Percentiles rank a stretch among this genome's conserved stretches.
Evolutionary conservation across 1,140 invertebrate genomes (phyloP).

Genomic region (Pseudomyrmex sp.): DNA sequence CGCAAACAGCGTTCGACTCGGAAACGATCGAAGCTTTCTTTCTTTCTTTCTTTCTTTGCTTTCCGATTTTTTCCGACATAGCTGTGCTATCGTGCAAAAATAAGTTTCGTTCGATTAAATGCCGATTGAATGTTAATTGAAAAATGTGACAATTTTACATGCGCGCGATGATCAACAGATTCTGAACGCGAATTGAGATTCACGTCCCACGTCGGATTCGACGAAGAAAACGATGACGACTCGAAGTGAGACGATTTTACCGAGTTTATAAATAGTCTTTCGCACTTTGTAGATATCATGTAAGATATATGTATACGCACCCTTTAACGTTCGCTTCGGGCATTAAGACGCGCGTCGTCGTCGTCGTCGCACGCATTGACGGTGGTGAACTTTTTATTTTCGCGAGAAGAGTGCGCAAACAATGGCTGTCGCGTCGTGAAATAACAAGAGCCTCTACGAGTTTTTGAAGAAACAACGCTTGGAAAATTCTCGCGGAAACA

Average conservation of each 20-base stretch:
- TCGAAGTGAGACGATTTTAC: slow-evolving; percentile 42
- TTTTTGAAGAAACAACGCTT: background rate
- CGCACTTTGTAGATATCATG: slow-evolving; percentile 49
- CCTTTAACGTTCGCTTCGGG: background rate
- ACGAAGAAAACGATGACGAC: slow-evolving; percentile 6
- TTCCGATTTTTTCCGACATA: too few species aligned
- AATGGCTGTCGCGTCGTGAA: slow-evolving; percentile 21
- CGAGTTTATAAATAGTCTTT: slow-evolving; percentile 55
- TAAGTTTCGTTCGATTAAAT: too few species aligned
- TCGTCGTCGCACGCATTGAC: slow-evolving; percentile 7
- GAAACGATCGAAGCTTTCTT: background rate
- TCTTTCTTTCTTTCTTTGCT: too few species aligned
- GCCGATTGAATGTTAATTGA: background rate
- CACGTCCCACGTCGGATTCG: background rate
- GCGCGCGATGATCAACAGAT: background rate
- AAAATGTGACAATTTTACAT: background rate
- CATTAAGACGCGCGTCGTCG: background rate
- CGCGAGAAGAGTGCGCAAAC: slow-evolving; percentile 15
- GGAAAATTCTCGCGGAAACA: background rate
- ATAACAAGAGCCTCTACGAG: slow-evolving; percentile 6
- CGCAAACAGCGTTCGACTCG: slow-evolving; percentile 36
- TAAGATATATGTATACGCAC: slow-evolving; percentile 48
- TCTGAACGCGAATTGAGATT: slow-evolving; percentile 4
- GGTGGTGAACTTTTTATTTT: slow-evolving; percentile 40
- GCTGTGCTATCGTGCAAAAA: too few species aligned